Evolutionary conservation across 2,113 vertebrate species (phyloP).

Genomic region (Zapornia atra): DNA sequence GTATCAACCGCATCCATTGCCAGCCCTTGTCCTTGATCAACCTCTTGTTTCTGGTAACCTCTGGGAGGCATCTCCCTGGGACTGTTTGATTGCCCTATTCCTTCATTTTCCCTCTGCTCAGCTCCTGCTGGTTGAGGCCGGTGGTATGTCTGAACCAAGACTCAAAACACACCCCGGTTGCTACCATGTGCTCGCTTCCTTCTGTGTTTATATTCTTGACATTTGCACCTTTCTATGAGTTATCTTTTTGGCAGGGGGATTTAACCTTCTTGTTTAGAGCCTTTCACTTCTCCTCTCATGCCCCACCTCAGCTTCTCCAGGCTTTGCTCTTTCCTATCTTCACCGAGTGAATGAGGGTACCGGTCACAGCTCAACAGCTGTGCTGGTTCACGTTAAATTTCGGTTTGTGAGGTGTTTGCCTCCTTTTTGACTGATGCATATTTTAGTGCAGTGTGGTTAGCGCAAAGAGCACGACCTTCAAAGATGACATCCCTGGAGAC

Average conservation of each 20-base stretch:
- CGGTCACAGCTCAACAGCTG: neutral
- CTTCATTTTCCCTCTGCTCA: neutral
- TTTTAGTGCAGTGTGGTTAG: neutral
- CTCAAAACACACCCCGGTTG: neutral
- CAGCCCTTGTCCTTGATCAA: neutral
- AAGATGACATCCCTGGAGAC: neutral
- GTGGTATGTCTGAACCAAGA: neutral
- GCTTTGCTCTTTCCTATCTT: neutral
- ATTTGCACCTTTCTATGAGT: neutral
- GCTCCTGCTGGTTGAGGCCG: fast-evolving
- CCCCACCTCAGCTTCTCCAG: neutral
- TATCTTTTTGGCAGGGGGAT: neutral
- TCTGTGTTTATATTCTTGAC: neutral
- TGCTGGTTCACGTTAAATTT: neutral
- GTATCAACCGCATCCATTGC: neutral
- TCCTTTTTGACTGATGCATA: neutral
- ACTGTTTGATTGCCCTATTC: neutral
- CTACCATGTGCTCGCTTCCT: neutral
- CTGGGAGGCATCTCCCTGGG: neutral
- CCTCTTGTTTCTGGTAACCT: neutral
- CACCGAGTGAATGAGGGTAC: neutral
- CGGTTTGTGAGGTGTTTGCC: neutral
- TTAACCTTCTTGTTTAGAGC: neutral
- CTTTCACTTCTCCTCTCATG: neutral
- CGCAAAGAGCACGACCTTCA: neutral